phyloP scores from a whole-genome alignment of 2,888 invertebrate species.

The Ectemnius lituratus region DNA sequence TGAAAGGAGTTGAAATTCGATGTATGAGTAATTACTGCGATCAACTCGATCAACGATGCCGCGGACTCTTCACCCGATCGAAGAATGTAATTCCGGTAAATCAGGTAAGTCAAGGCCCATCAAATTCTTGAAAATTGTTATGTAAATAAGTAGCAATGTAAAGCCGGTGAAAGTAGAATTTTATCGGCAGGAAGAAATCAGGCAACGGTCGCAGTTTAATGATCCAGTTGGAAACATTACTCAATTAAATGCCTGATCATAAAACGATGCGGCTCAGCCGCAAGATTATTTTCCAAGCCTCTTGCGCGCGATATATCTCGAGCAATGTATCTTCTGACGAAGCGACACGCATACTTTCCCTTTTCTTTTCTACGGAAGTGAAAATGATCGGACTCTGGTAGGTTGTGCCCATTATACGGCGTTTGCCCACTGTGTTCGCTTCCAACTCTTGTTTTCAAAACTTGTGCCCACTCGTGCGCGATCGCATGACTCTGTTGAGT shows the following conservation, averaged over 20 bases:
- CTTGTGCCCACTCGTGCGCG: constrained; percentile 61
- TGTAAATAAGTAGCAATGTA: no score
- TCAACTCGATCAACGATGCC: constrained; percentile 60
- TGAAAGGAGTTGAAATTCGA: background rate
- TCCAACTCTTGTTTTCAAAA: constrained; percentile 65
- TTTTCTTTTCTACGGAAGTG: constrained; percentile 72
- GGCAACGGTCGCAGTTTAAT: background rate
- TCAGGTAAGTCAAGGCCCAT: constrained; percentile 58
- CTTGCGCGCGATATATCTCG: constrained; percentile 16
- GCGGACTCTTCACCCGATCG: constrained; percentile 71
- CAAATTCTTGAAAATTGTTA: no score
- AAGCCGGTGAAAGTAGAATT: no score
- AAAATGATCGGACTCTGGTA: constrained; percentile 60
- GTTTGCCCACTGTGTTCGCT: constrained; percentile 44
- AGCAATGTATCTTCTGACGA: constrained; percentile 49
- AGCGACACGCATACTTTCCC: constrained; percentile 67
- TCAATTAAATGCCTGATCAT: background rate
- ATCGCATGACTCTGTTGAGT: constrained; percentile 31
- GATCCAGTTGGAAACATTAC: background rate
- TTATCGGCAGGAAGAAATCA: background rate
- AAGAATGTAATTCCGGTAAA: constrained; percentile 70
- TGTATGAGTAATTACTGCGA: constrained; percentile 12
- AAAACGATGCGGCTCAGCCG: no score
- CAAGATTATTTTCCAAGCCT: background rate
- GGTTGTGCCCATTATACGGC: constrained; percentile 57